These are phyloP conservation scores for Cheilosia soror DNA, from an alignment of 2,888 invertebrate species.

Conservation along the genomic window DNA sequence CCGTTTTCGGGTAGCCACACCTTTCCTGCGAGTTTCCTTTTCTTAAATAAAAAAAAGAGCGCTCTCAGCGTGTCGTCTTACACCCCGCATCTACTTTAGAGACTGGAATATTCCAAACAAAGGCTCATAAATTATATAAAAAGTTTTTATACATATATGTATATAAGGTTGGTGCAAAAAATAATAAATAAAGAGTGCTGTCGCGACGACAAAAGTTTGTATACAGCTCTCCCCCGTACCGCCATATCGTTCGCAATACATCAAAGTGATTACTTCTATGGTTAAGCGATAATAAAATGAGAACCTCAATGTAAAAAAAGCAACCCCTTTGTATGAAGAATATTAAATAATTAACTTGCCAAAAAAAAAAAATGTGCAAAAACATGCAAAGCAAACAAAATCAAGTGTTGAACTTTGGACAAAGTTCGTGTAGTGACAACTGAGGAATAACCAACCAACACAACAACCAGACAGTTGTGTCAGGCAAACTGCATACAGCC, in stretches of 20 bases:
- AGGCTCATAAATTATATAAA: conserved; percentile 65
- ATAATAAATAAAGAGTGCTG: conserved; percentile 66
- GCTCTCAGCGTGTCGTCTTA: neutral
- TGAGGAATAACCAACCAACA: conserved; percentile 42
- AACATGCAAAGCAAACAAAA: conserved; percentile 6
- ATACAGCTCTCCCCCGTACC: conserved; percentile 10
- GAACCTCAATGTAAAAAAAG: conserved; percentile 22
- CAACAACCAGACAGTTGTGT: conserved; percentile 35
- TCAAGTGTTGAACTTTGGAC: conserved; percentile 55
- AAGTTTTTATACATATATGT: conserved; percentile 12
- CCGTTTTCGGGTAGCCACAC: conserved; percentile 71
- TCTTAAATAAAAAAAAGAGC: conserved; percentile 8
- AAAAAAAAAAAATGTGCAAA: conserved; percentile 38
- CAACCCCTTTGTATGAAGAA: conserved; percentile 72
- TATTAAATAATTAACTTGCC: conserved; percentile 69
- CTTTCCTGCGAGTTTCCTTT: conserved; percentile 60
- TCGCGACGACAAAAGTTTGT: conserved; percentile 65
- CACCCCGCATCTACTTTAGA: conserved; percentile 36
- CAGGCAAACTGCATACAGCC: conserved; percentile 24
- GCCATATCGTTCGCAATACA: conserved; percentile 51
- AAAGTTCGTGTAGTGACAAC: conserved; percentile 42
- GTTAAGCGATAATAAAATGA: conserved; percentile 48
- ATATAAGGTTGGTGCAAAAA: conserved; percentile 44
- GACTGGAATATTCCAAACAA: conserved; percentile 61
- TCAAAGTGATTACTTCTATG: conserved; percentile 67